Conservation (phyloP, 2,888 invertebrate genomes). For the Hyppa rectilinea region DNA sequence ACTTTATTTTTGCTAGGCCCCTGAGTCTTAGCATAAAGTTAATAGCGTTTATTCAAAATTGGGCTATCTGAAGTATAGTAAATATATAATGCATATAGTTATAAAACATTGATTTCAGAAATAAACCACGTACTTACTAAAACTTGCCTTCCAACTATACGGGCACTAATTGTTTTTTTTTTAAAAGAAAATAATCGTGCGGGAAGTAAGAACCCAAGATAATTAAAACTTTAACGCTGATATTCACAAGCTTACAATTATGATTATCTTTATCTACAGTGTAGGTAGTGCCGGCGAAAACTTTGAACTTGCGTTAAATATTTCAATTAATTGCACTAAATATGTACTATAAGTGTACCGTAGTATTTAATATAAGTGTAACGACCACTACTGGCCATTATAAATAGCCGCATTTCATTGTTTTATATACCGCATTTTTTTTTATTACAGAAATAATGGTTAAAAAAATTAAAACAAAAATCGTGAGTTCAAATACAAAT, state of each 20-base stretch:
- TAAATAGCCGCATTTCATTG: neutral
- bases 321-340: conserved; percentile 16
- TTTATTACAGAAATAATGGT: neutral
- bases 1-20: too few relatives aligned
- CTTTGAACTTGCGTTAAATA: conserved; percentile 39
- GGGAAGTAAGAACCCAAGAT: conserved; percentile 44
- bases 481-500: neutral
- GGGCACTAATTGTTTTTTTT: neutral
- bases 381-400: neutral
- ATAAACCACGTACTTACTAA: neutral
- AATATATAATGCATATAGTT: neutral
- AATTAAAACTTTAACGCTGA: conserved; percentile 47
- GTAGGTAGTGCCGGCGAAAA: conserved; percentile 24
- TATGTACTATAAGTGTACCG: neutral
- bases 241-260: conserved; percentile 47
- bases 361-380: neutral
- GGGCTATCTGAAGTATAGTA: too few relatives aligned
- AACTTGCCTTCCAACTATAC: conserved; percentile 11
- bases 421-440: neutral
- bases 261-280: conserved; percentile 27
- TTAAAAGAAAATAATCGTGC: conserved; percentile 29
- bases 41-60: too few relatives aligned
- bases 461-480: neutral
- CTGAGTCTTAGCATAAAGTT: too few relatives aligned
- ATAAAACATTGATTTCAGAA: neutral